Evolutionary conservation across 2,888 invertebrate genomes (phyloP).

Genomic region (Hypomecis atomaria): DNA sequence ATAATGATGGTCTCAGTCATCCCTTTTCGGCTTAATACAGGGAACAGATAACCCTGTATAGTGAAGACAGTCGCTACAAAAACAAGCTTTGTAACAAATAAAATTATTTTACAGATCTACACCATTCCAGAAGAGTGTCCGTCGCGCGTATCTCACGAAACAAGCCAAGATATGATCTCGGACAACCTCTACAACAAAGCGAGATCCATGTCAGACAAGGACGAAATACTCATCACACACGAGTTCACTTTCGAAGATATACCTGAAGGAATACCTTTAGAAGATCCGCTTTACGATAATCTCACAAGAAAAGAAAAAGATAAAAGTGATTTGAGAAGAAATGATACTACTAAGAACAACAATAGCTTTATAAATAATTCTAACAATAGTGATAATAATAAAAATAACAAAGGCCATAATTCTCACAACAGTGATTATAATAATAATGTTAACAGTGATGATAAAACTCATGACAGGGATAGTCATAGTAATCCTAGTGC

Average conservation of each 20-base stretch:
- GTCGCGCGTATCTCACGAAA: conserved; percentile 58
- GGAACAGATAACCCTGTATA: too few relatives aligned
- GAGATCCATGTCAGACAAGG: conserved; percentile 58
- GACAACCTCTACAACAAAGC: conserved; percentile 73
- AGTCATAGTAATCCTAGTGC: background rate
- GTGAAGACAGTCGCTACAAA: too few relatives aligned
- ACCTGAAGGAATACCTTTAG: conserved; percentile 73
- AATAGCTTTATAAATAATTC: background rate
- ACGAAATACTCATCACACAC: conserved; percentile 67
- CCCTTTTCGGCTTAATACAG: too few relatives aligned
- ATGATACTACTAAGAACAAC: background rate
- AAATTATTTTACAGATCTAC: conserved; percentile 62
- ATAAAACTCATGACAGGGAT: background rate
- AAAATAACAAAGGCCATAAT: background rate
- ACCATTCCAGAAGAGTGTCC: conserved; percentile 79
- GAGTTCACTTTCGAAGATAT: conserved; percentile 74
- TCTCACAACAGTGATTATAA: background rate
- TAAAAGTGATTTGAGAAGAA: conserved; percentile 34
- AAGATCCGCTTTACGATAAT: conserved; percentile 73
- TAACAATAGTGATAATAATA: background rate
- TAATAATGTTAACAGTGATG: background rate
- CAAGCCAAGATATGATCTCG: conserved; percentile 56
- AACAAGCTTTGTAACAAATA: conserved; percentile 1
- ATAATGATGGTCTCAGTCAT: too few relatives aligned
- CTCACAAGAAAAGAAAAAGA: conserved; percentile 48